Evolutionary conservation across 2,113 vertebrate genomes (phyloP).

Genomic region (Phaethornis superciliosus): DNA sequence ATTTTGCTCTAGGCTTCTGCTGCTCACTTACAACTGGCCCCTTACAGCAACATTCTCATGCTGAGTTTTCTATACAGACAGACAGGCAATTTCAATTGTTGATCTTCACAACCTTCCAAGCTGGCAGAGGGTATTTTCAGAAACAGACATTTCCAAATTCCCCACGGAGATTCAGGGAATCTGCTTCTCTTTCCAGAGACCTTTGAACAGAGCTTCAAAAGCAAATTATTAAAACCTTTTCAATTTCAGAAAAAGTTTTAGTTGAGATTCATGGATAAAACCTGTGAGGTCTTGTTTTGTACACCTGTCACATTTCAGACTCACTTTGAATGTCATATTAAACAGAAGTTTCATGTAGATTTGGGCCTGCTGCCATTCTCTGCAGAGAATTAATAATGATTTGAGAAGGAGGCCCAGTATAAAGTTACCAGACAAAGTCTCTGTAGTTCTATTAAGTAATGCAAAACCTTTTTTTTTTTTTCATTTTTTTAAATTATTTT

Average conservation of each 20-base stretch:
- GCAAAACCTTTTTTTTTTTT: not conserved
- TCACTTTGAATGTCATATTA: conserved; percentile 2
- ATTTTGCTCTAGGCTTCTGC: not conserved
- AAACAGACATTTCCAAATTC: not conserved
- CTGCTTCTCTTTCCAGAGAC: not conserved
- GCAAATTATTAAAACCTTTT: not conserved
- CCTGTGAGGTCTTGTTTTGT: not conserved
- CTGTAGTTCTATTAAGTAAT: not conserved
- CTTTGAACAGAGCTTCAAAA: not conserved
- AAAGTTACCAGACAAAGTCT: not conserved
- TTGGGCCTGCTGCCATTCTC: conserved; percentile 9
- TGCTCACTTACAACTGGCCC: not conserved
- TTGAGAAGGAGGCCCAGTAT: not conserved
- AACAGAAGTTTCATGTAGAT: not conserved
- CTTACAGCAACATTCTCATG: not conserved
- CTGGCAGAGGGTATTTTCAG: not conserved
- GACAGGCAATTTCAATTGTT: not conserved
- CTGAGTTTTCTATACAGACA: not conserved
- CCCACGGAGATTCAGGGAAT: not conserved
- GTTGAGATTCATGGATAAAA: not conserved
- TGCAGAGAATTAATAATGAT: not conserved
- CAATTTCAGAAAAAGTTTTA: not conserved
- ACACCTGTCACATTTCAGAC: not conserved
- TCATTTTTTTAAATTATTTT: not conserved
- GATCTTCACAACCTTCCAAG: not conserved